Base-by-base conservation (phyloP, 1,140 invertebrate genomes). In the Teleopsis dalmanni region DNA sequence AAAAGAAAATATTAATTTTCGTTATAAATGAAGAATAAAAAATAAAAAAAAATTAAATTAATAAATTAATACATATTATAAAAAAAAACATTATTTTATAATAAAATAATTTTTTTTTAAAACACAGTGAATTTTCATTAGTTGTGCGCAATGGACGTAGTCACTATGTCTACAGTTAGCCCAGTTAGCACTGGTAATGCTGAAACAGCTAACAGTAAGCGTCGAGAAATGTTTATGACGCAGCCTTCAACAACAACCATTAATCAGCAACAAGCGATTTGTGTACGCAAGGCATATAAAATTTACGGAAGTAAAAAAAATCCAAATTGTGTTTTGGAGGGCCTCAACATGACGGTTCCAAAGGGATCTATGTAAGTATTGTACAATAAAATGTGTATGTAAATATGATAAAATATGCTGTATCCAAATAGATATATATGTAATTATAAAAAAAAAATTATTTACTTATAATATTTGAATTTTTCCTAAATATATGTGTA, bases 321-420 rank as follows among this genome's bases (percentile, higher is more conserved):
- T 62, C 86, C 87, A n/a, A 85, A 91, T 55, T 75, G 87, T 27
- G 87, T 94, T 8, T 74, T 95, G 16, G 85, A 87, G 61, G 83
- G 88, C 22, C 77, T 94, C 22, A 90, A 90, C 59, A 90, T 94
- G 85, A 91, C 87, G 13, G 91, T 95, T 13, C 83, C 85, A 35
- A 91, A 91, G 67, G 91, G 91, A 45, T 81, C 87, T 34, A 95
- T 94, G 88, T 92, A 76, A 86, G 85, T 84, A 52, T 47, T 18
- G 36, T 19, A 37, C 33, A 6, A 35, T 35, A 8, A 18, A 18
- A 7, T 35, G 34, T 35, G 34, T 3, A 18, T 0, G 13, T 37
- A 10, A 18, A 14, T 22, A 18, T 38, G 36, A 16, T n/a, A 16
- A 2, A 2, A n/a, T n/a, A n/a, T n/a, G n/a, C n/a, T n/a, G n/a